A percentile compares a stretch with the other conserved stretches of the same genome.
Conservation (phyloP, 2,888 invertebrate genomes). For the Podabrus alpinus region DNA sequence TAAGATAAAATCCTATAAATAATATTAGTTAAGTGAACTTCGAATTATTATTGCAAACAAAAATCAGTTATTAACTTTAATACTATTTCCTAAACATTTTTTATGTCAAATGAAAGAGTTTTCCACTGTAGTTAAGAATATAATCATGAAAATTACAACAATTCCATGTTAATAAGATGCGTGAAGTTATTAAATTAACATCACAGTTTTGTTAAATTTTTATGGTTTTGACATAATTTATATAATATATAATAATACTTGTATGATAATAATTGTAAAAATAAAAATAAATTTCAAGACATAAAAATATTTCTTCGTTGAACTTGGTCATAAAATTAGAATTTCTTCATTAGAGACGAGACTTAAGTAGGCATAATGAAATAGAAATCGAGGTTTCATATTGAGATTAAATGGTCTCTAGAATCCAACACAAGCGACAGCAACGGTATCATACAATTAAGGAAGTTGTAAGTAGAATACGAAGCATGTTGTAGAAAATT, state of each 20-base stretch:
- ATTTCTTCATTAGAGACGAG: neutral
- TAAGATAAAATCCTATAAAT: no score
- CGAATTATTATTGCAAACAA: no score
- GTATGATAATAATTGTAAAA: neutral
- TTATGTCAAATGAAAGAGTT: neutral
- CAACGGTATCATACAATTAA: constrained; percentile 20
- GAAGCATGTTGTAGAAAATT: constrained; percentile 12
- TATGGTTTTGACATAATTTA: neutral
- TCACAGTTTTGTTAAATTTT: neutral
- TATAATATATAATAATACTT: neutral
- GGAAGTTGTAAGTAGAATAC: constrained; percentile 12
- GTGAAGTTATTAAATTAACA: neutral
- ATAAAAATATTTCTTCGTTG: neutral
- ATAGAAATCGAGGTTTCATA: constrained; percentile 26
- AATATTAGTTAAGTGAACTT: no score
- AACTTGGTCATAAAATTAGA: neutral
- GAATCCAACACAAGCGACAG: constrained; percentile 11
- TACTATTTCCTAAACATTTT: no score
- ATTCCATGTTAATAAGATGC: neutral
- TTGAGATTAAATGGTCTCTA: constrained; percentile 14
- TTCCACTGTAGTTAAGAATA: no score
- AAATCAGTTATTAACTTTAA: no score
- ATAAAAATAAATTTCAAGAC: neutral
- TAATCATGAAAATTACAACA: neutral
- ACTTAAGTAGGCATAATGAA: constrained; percentile 11